Evolutionary conservation across 2,113 vertebrate species (phyloP), one percentile per base, ranked within the genome.

Genomic region (Ptilonorhynchus violaceus): DNA sequence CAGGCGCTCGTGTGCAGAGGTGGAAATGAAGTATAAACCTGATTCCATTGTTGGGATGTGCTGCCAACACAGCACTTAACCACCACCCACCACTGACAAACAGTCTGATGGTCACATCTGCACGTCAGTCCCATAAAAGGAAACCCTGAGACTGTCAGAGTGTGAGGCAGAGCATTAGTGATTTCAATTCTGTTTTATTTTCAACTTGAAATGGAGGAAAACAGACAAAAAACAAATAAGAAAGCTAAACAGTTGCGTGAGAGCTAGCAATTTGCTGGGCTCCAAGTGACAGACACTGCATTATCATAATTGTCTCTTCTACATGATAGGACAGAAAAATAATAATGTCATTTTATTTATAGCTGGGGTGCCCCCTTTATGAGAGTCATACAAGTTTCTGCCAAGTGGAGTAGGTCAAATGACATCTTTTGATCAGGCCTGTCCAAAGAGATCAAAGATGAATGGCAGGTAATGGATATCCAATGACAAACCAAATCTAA

Each of bases 301-400:
- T 99, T 99, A 99, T 99, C 99, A 99, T 99, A 99, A 99, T 99
- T 99, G 98, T 99, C 98, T 99, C 98, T 98, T 98, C 98, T 99
- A 99, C 99, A 99, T 99, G 99, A 99, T 99, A 99, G 99, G 98
- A 99, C 99, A 98, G 99, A 99, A 99, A 99, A 99, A 99, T 99
- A 99, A 99, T 99, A 99, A 99, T 99, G 99, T 99, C 99, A 98
- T 99, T 99, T 99, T 99, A 99, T 99, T 99, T 99, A 99, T 98
- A 99, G 99, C 98, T 97, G 97, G 98, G 98, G 98, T 98, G 98
- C 98, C 99, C 98, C 99, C 98, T 99, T 99, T 98, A 99, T 99
- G 99, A 99, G 99, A 99, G 98, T 98, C 98, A 98, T 99, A 98
- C 98, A 99, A 99, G 99, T 99, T 98, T 98, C 99, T 98, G 98